Percentiles rank a stretch among this genome's conserved stretches.
Conservation (phyloP, 2,113 vertebrate genomes). For the Pica pica region DNA sequence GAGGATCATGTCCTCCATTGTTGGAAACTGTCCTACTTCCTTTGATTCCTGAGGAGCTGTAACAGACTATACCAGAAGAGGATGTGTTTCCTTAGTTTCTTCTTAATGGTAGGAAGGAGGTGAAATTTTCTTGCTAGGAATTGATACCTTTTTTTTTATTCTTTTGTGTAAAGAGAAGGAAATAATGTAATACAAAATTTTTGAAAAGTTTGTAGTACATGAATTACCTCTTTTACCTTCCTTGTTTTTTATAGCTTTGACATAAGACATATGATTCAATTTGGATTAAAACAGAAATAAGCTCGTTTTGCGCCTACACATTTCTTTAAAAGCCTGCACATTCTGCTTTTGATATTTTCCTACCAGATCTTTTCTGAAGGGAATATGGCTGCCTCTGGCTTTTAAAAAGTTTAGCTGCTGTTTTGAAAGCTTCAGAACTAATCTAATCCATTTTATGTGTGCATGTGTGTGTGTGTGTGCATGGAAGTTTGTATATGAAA, state of each 20-base stretch:
- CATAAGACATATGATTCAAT: slow-evolving; percentile 50
- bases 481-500: neutral
- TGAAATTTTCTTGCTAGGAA: slow-evolving; percentile 10
- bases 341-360: slow-evolving; percentile 5
- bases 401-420: neutral
- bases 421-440: neutral
- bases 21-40: slow-evolving; percentile 31
- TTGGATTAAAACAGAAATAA: slow-evolving; percentile 46
- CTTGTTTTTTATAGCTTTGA: slow-evolving; percentile 34
- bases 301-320: slow-evolving; percentile 30
- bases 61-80: neutral
- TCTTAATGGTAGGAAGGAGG: slow-evolving; percentile 17
- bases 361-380: neutral
- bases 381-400: neutral
- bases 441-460: neutral
- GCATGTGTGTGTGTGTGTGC: neutral
- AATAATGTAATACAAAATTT: neutral
- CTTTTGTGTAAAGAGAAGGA: neutral
- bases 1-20: neutral
- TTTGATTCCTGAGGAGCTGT: neutral
- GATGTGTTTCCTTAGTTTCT: neutral
- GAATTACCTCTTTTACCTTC: slow-evolving; percentile 31
- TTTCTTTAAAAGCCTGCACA: slow-evolving; percentile 2
- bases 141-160: neutral
- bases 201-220: neutral